A percentile compares a stretch with the other conserved stretches of the same genome.
Conservation (phyloP, 2,113 vertebrate species). For the Hippocampus abdominalis region DNA sequence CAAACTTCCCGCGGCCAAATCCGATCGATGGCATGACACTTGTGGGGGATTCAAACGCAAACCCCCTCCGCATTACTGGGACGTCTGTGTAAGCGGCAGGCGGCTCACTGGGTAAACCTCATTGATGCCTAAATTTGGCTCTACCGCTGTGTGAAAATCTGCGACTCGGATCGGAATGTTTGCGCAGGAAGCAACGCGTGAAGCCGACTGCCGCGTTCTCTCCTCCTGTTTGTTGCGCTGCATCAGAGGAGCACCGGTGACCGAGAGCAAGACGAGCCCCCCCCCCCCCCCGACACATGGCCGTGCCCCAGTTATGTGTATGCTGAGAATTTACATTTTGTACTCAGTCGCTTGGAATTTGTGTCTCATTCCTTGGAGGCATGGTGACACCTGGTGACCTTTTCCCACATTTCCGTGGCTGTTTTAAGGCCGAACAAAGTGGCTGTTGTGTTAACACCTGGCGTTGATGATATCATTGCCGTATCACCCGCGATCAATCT, state of each 20-base stretch:
- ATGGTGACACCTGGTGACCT: not conserved
- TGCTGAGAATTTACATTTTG: conserved; percentile 1
- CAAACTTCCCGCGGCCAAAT: too few species aligned
- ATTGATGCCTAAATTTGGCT: conserved; percentile 61
- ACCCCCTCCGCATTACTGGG: conserved; percentile 35
- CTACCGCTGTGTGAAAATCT: conserved; percentile 40
- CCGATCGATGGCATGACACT: conserved; percentile 3
- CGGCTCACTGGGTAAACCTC: conserved; percentile 31
- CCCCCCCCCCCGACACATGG: not conserved
- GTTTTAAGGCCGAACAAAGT: not conserved
- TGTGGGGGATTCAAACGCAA: conserved; percentile 21
- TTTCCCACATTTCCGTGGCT: not conserved
- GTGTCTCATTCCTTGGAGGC: conserved; percentile 2
- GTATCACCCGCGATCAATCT: not conserved
- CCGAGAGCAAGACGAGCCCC: not conserved
- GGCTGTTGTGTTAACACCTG: not conserved
- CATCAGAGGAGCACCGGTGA: conserved; percentile 5
- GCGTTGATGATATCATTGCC: not conserved
- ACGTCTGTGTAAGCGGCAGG: conserved; percentile 25
- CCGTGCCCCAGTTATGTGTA: not conserved
- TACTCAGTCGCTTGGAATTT: conserved; percentile 17
- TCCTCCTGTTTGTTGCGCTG: conserved; percentile 6
- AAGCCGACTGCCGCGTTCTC: conserved; percentile 37
- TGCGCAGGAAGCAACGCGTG: conserved; percentile 53
- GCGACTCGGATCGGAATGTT: conserved; percentile 51